Evolutionary conservation across 2,113 vertebrate species (phyloP).

Genomic region (Pseudorasbora parva): DNA sequence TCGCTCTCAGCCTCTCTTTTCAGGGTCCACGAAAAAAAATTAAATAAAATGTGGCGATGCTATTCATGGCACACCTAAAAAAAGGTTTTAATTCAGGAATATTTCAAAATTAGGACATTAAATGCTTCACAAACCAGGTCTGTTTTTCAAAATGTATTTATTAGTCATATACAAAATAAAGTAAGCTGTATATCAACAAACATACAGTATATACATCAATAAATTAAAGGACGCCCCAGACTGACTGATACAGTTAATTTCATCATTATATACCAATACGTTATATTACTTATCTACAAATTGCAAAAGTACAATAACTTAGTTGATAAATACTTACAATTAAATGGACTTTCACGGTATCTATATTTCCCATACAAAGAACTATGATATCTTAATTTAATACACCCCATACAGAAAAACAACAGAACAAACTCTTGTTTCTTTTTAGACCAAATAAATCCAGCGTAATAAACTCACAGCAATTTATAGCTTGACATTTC

Average conservation of each 20-base stretch:
- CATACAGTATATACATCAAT: conserved; percentile 98
- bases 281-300: conserved; percentile 81
- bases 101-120: conserved; percentile 45
- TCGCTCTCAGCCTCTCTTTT: conserved; percentile 5
- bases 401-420: conserved; percentile 79
- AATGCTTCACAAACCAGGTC: conserved; percentile 6
- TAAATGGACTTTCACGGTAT: conserved; percentile 76
- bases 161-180: conserved; percentile 99
- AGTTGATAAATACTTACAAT: conserved; percentile 91
- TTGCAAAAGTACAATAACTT: conserved; percentile 89
- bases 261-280: conserved; percentile 78
- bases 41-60: conserved; percentile 42
- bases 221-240: conserved; percentile 87
- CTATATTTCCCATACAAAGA: conserved; percentile 75
- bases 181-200: conserved; percentile 95
- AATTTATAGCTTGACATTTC: conserved; percentile 67
- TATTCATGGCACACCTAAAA: conserved; percentile 32
- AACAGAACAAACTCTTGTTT: conserved; percentile 47
- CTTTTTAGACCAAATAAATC: conserved; percentile 49
- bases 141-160: conserved; percentile 93
- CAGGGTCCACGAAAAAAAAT: conserved; percentile 27
- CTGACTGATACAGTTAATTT: conserved; percentile 76
- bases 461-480: conserved; percentile 72
- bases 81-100: conserved; percentile 21
- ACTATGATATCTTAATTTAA: conserved; percentile 76